These are phyloP conservation scores for Sebastes wilsoni DNA, from an alignment of 2,797 vertebrate genomes.

Conservation along the genomic window DNA sequence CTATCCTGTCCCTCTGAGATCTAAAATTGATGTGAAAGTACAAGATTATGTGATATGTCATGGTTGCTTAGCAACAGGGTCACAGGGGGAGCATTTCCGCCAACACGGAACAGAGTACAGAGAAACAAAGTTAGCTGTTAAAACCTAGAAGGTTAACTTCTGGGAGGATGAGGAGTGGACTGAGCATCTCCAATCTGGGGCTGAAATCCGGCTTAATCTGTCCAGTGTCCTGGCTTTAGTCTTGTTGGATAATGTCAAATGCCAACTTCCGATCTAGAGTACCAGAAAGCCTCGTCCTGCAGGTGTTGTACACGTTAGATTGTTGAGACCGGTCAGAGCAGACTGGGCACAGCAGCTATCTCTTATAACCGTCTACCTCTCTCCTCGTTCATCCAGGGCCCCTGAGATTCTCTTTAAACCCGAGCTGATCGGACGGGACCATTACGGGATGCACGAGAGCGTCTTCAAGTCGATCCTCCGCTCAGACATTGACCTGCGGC, in stretches of 20 bases:
- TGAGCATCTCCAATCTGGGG: not conserved
- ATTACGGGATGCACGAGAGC: conserved; percentile 82
- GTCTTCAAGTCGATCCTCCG: conserved; percentile 80
- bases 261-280: not conserved
- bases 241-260: not conserved
- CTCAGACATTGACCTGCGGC: conserved; percentile 82
- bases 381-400: conserved; percentile 62
- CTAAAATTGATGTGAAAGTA: not conserved
- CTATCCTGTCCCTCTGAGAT: not conserved
- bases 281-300: not conserved
- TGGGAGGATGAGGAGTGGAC: too few relatives aligned
- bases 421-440: conserved; percentile 81
- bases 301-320: not conserved
- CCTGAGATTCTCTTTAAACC: conserved; percentile 85
- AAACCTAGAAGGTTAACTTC: too few relatives aligned
- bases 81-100: too few relatives aligned
- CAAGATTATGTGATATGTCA: too few relatives aligned
- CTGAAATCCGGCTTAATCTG: not conserved
- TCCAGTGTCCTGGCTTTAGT: not conserved
- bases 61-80: too few relatives aligned
- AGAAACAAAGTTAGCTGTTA: too few relatives aligned
- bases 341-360: not conserved
- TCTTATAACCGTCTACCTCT: not conserved
- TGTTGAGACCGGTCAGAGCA: not conserved
- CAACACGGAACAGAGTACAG: too few relatives aligned